Percentiles rank a stretch among this genome's conserved stretches.
Conservation (phyloP, 2,113 vertebrate species). For the Puntigrus tetrazona region DNA sequence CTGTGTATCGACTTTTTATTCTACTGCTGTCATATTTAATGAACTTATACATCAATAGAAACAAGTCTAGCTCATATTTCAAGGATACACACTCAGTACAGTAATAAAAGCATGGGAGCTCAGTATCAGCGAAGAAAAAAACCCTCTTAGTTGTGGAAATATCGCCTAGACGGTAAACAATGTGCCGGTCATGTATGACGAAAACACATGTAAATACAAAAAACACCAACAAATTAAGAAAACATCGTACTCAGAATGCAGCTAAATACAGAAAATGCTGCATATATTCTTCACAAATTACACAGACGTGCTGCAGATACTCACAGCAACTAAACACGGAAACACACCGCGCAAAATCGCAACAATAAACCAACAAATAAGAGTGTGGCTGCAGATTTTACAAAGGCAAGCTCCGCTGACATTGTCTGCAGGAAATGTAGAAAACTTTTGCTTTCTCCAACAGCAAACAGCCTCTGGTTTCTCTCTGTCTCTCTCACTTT, state of each 20-base stretch:
- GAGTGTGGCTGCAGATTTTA: neutral
- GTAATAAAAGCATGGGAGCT: neutral
- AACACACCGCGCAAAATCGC: no score
- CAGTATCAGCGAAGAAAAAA: no score
- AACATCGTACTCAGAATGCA: neutral
- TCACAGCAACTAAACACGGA: no score
- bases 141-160: neutral
- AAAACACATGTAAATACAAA: neutral
- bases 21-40: conserved; percentile 18
- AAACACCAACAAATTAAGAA: neutral
- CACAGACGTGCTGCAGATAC: no score
- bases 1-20: neutral
- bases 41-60: neutral
- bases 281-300: neutral
- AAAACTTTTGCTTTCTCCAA: neutral
- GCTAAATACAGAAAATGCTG: neutral
- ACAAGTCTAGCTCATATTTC: conserved; percentile 11
- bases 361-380: neutral
- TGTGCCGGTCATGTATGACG: neutral
- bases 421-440: neutral
- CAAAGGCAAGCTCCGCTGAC: neutral
- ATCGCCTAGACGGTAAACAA: neutral
- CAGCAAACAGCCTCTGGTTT: neutral
- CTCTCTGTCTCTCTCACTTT: conserved; percentile 29
- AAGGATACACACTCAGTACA: neutral